These are phyloP conservation scores for Brienomyrus longianalis DNA, from an alignment of 2,113 vertebrate species.

Conservation along the genomic window DNA sequence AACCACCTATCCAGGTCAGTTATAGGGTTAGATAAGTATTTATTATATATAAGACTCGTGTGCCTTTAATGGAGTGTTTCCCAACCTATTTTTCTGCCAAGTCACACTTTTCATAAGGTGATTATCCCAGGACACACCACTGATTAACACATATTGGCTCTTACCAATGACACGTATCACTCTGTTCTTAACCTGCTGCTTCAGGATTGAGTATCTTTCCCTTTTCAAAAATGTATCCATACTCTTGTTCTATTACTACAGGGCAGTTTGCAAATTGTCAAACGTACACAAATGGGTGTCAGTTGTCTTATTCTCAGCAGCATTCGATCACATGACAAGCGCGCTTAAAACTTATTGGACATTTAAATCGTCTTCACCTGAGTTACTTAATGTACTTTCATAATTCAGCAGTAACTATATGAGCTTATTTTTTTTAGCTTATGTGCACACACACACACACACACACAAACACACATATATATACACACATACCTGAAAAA, in stretches of 20 bases:
- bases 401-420: neutral
- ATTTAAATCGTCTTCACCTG: neutral
- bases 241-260: neutral
- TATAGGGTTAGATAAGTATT: neutral
- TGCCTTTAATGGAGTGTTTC: neutral
- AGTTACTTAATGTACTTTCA: too few species aligned
- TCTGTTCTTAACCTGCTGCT: neutral
- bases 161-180: neutral
- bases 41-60: neutral
- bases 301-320: neutral
- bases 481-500: neutral
- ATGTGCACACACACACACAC: neutral
- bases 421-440: neutral
- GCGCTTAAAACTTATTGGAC: neutral
- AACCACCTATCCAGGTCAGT: neutral
- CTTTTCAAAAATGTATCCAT: neutral
- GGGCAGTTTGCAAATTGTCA: neutral
- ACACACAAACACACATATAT: too few species aligned
- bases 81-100: neutral
- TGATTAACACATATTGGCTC: neutral
- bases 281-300: neutral
- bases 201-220: neutral
- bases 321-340: neutral
- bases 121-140: neutral
- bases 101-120: neutral